Evolutionary conservation across 2,888 invertebrate genomes (phyloP).

Genomic region (Philereme transversata): DNA sequence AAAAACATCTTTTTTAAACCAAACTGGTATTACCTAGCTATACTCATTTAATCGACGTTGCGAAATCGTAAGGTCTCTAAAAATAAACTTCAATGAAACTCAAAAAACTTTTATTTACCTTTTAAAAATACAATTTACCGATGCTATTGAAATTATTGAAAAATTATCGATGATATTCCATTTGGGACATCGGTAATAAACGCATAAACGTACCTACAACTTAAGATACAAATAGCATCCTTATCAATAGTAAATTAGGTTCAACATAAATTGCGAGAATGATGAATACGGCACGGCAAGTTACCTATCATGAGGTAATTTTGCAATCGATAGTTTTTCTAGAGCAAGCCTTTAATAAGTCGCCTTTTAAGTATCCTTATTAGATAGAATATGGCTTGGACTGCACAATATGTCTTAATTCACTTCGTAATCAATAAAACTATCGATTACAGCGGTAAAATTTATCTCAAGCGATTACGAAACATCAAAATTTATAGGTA

Average conservation of each 20-base stretch:
- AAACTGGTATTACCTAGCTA: neutral
- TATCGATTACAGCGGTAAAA: neutral
- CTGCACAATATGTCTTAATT: slow-evolving; percentile 6
- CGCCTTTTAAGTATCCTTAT: slow-evolving; percentile 8
- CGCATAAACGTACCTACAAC: neutral
- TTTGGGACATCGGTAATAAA: slow-evolving; percentile 16
- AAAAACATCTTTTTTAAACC: neutral
- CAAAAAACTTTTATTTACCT: neutral
- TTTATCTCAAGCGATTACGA: neutral
- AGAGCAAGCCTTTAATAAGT: slow-evolving; percentile 10
- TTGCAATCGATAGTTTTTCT: slow-evolving; percentile 23
- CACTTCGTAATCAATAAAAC: neutral
- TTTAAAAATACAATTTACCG: slow-evolving; percentile 4
- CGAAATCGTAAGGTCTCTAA: too few relatives aligned
- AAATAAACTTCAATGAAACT: too few relatives aligned
- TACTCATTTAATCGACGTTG: neutral
- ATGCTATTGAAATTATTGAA: slow-evolving; percentile 6
- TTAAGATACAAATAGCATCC: neutral
- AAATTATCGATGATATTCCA: slow-evolving; percentile 6
- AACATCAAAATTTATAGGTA: too few relatives aligned
- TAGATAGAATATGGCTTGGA: slow-evolving; percentile 6
- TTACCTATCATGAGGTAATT: slow-evolving; percentile 15
- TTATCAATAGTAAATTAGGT: neutral
- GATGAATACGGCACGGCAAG: neutral
- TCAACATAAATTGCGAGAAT: slow-evolving; percentile 1